phyloP scores from a whole-genome alignment of 2,113 vertebrate species.

The Gnathonemus longibarbis region DNA sequence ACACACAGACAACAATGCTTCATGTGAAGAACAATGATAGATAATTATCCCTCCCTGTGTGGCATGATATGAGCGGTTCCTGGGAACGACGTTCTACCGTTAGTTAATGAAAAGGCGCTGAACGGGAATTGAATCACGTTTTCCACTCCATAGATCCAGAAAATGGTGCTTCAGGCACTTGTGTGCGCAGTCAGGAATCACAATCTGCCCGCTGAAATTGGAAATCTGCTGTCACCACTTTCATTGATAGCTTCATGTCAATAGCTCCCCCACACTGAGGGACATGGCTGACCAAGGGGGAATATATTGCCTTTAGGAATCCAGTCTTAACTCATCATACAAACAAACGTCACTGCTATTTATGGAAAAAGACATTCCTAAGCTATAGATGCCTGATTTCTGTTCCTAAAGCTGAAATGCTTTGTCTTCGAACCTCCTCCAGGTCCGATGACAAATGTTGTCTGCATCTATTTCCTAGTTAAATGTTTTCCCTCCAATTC shows the following conservation, averaged over 20 bases:
- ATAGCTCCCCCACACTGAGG: constrained; percentile 53
- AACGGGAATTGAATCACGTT: constrained; percentile 65
- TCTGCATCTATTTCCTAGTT: not conserved
- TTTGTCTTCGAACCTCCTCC: not conserved
- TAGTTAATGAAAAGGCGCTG: constrained; percentile 46
- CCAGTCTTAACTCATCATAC: not conserved
- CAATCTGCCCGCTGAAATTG: constrained; percentile 60
- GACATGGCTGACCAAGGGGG: constrained; percentile 48
- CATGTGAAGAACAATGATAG: constrained; percentile 38
- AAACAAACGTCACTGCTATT: not conserved
- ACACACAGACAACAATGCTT: not conserved
- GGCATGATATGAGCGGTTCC: constrained; percentile 44
- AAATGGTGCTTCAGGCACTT: constrained; percentile 60
- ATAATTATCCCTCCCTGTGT: constrained; percentile 45
- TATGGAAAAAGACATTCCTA: not conserved
- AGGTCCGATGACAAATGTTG: not conserved
- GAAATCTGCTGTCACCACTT: constrained; percentile 58
- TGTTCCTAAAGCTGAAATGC: not conserved
- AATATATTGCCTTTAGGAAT: constrained; percentile 38
- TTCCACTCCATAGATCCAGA: constrained; percentile 60
- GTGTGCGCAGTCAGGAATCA: constrained; percentile 50
- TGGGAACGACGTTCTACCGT: constrained; percentile 2
- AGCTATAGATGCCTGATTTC: not conserved
- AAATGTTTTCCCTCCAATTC: not conserved
- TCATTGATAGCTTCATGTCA: constrained; percentile 57